Percentiles rank a stretch among this genome's conserved stretches.
Evolutionary conservation across 2,113 vertebrate genomes (phyloP).

Genomic region (Aspiorhynchus laticeps): DNA sequence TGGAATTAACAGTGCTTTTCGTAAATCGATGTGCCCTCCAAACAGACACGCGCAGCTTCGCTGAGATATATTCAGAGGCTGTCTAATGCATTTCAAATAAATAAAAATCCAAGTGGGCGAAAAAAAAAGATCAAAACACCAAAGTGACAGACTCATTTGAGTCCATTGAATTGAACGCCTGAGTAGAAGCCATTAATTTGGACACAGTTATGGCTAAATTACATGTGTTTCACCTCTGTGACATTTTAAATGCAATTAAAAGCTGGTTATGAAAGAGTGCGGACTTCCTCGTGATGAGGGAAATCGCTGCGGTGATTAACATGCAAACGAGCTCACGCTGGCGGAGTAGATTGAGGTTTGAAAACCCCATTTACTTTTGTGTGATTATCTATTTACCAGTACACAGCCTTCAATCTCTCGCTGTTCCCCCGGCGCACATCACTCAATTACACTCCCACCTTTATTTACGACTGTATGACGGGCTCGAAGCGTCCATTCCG

Average conservation of each 20-base stretch:
- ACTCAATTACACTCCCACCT: constrained; percentile 76
- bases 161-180: constrained; percentile 73
- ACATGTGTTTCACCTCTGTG: constrained; percentile 98
- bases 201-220: constrained; percentile 98
- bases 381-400: constrained; percentile 99
- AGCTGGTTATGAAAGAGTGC: constrained; percentile 95
- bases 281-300: constrained; percentile 95
- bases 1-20: neutral
- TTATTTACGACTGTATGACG: constrained; percentile 73
- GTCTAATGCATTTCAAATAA: constrained; percentile 49
- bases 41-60: neutral
- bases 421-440: constrained; percentile 88
- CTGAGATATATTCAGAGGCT: constrained; percentile 1
- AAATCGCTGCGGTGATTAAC: constrained; percentile 99
- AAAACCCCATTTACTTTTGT: constrained; percentile 99
- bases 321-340: constrained; percentile 99
- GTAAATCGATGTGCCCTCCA: neutral
- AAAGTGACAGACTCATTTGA: constrained; percentile 74
- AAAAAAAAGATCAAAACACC: constrained; percentile 71
- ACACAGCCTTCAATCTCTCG: constrained; percentile 99
- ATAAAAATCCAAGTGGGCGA: constrained; percentile 36
- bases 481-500: constrained; percentile 60
- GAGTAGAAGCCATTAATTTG: constrained; percentile 90
- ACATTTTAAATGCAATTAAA: constrained; percentile 99
- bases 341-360: constrained; percentile 99